Evolutionary conservation across 1,140 invertebrate genomes (phyloP), one percentile per base, ranked within the genome.

Genomic region (Drosophila equinoxialis): DNA sequence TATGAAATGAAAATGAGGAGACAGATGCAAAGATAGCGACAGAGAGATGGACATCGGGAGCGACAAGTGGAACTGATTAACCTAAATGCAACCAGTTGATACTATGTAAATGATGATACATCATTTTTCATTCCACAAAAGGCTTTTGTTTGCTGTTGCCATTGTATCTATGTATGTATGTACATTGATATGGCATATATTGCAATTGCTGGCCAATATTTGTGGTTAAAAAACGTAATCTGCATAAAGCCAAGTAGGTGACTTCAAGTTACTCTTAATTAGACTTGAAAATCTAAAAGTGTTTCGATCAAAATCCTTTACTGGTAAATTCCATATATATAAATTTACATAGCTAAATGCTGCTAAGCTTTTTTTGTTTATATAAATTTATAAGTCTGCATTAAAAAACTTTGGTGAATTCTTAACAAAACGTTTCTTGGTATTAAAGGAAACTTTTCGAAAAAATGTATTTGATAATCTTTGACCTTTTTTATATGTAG

Each of bases 211-310:
- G 74, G 74, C 58, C 68, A 77, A 76, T 72, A 59, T 76, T n/a
- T n/a, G n/a, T 72, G 67, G 68, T 74, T 71, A 77, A 63, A 76
- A 73, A 65, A 77, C 78, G 74, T 55, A 69, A 69, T 23, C 8
- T 23, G 17, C 45, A 10, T 51, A 4, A 23, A 51, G 10, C 10
- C 8, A 10, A 11, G 0, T 51, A 23, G 45, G 11, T 51, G 17
- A 51, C 10, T 51, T 17, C 13, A 3, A 23, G 45, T 3, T 23
- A 23, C 10, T 20, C 3, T 30, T 30, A 6, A 30, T 4, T 26
- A 26, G 23, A 26, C 2, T 23, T 23, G 20, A 23, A 1, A 23
- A 23, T 23, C 1, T 23, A 23, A 2, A 23, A 23, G 2, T 23
- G 2, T 23, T 23, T 23, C 20, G 20, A 2, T 23, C 1, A 23